These are phyloP conservation scores for Pachycephala philippinensis DNA, from an alignment of 2,113 vertebrate species.

Conservation along the genomic window DNA sequence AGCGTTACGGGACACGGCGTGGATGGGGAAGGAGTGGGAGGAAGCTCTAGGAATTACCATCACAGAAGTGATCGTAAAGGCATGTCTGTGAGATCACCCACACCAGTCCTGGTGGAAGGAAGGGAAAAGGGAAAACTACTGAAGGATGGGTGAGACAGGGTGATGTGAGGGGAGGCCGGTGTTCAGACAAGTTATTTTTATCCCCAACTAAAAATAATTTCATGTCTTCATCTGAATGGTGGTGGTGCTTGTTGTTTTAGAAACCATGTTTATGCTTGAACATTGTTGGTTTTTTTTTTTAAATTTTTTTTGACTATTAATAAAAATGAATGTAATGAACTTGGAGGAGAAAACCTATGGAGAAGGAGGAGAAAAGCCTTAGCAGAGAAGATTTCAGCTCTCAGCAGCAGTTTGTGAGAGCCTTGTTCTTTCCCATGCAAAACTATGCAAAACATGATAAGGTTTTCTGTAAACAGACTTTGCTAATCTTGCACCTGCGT, in stretches of 20 bases:
- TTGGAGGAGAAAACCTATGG: accelerated
- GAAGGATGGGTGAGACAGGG: neutral
- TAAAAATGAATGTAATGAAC: neutral
- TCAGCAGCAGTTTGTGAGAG: too few species aligned
- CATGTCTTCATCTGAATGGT: neutral
- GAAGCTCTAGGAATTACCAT: neutral
- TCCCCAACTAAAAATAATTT: neutral
- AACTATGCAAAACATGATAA: too few species aligned
- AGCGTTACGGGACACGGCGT: accelerated
- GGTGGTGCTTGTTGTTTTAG: neutral
- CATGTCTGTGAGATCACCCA: neutral
- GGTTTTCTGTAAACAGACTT: too few species aligned
- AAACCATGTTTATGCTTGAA: neutral
- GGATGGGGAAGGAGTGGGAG: neutral
- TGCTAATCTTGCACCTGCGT: too few species aligned
- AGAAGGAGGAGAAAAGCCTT: too few species aligned
- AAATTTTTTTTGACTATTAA: neutral
- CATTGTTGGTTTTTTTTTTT: too few species aligned
- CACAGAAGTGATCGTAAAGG: neutral
- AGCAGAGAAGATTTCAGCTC: too few species aligned
- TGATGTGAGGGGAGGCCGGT: accelerated
- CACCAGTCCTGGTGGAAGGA: neutral
- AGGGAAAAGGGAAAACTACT: neutral
- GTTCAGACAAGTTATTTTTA: neutral
- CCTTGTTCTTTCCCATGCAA: too few species aligned